These are phyloP conservation scores for Phalacrocorax carbo DNA, from an alignment of 2,113 vertebrate species.

Conservation along the genomic window DNA sequence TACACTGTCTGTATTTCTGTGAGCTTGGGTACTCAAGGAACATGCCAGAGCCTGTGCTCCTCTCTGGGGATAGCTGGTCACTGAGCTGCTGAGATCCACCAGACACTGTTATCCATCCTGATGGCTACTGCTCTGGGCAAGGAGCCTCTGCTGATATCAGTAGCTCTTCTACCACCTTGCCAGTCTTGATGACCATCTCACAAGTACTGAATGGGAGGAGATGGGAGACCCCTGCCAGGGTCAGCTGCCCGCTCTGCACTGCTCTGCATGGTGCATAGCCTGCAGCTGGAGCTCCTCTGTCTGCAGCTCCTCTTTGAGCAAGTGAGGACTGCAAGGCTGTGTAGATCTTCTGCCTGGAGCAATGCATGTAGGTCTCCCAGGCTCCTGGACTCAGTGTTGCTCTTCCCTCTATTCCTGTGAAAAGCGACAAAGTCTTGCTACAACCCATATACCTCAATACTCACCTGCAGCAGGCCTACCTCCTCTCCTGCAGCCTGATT, in stretches of 20 bases:
- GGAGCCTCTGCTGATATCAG: neutral
- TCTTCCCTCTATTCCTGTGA: neutral
- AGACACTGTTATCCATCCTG: neutral
- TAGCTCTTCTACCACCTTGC: neutral
- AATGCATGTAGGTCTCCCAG: neutral
- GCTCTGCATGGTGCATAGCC: fast-evolving
- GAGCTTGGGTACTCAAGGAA: neutral
- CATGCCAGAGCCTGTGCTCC: neutral
- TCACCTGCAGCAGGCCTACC: constrained; percentile 12
- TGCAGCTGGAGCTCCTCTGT: neutral
- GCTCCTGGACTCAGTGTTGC: neutral
- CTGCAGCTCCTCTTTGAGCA: neutral
- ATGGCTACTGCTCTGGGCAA: neutral
- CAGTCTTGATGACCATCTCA: neutral
- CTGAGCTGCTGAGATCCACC: neutral
- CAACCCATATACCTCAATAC: neutral
- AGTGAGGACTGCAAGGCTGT: neutral
- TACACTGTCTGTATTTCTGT: neutral
- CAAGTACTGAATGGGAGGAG: neutral
- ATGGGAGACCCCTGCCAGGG: neutral
- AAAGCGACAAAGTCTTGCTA: neutral
- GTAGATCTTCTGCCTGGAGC: neutral
- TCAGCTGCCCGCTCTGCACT: neutral
- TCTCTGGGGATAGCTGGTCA: neutral
- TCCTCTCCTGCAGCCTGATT: constrained; percentile 29